Percentiles rank a stretch among this genome's conserved stretches.
phyloP scores from a whole-genome alignment of 2,113 vertebrate genomes.

The Nycticebus coucang region DNA sequence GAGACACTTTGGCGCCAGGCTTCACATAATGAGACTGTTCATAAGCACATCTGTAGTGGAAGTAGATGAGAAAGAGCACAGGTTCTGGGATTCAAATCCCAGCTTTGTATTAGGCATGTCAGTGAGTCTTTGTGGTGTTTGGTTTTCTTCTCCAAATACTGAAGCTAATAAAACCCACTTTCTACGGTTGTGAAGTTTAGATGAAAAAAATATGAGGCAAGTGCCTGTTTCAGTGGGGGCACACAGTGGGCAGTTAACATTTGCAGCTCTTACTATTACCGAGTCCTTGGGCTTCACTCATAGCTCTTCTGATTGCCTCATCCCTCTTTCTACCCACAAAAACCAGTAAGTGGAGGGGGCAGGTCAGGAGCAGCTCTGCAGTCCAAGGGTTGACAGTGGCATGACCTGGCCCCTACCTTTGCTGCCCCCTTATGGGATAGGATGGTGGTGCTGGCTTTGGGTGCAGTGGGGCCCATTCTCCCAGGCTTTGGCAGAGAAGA shows the following conservation, averaged over 20 bases:
- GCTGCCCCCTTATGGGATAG: slow-evolving; percentile 57
- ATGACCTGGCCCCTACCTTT: not conserved
- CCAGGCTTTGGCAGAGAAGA: not conserved
- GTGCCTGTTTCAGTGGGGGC: not conserved
- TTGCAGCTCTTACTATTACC: not conserved
- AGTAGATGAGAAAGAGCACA: not conserved
- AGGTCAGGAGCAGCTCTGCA: not conserved
- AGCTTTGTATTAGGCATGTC: not conserved
- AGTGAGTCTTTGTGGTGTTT: not conserved
- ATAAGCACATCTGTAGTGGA: not conserved
- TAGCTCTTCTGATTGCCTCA: not conserved
- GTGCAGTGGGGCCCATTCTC: not conserved
- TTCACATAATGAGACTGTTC: not conserved
- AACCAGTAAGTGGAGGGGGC: not conserved
- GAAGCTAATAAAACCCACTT: not conserved
- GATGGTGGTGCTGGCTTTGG: not conserved
- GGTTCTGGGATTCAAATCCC: not conserved
- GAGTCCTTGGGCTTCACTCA: not conserved
- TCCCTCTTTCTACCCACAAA: not conserved
- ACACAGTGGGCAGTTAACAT: not conserved
- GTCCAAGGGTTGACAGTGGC: not conserved
- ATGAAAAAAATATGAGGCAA: not conserved
- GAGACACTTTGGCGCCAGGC: slow-evolving; percentile 26
- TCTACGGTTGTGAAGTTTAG: not conserved
- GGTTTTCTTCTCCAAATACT: not conserved